These are phyloP conservation scores for Gadus chalcogrammus DNA, from an alignment of 2,113 vertebrate genomes.

Conservation along the genomic window DNA sequence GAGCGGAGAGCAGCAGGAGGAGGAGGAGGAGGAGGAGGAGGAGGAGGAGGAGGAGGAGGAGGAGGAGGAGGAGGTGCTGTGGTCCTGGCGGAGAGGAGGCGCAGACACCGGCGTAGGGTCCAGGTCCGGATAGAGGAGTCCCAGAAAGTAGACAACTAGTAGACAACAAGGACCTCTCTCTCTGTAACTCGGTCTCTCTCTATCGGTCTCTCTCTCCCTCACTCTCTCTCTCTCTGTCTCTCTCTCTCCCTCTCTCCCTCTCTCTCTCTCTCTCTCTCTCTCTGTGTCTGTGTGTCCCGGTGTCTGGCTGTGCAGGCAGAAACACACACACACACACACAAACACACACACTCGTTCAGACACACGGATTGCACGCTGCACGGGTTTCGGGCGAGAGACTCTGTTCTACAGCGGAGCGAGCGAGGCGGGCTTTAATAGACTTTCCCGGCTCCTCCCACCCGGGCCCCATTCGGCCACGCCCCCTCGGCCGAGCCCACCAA, in stretches of 20 bases:
- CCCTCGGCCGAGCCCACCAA: constrained; percentile 61
- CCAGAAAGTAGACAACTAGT: too few relatives aligned
- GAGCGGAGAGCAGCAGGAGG: too few relatives aligned
- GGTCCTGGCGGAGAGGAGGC: too few relatives aligned
- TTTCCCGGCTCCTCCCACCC: constrained; percentile 58
- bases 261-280: neutral
- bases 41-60: too few relatives aligned
- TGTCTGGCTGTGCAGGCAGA: neutral
- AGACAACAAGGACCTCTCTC: too few relatives aligned
- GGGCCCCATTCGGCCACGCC: constrained; percentile 32
- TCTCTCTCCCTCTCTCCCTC: neutral
- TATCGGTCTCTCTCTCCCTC: neutral
- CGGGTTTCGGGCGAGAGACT: constrained; percentile 39
- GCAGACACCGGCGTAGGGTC: too few relatives aligned
- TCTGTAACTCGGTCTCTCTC: neutral
- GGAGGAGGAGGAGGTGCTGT: too few relatives aligned
- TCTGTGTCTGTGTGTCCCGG: neutral
- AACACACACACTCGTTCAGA: constrained; percentile 26
- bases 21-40: too few relatives aligned
- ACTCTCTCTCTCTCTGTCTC: neutral
- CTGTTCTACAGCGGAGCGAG: constrained; percentile 60
- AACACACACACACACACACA: constrained; percentile 30
- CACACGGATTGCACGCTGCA: constrained; percentile 31
- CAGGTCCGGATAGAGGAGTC: too few relatives aligned
- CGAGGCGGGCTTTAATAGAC: constrained; percentile 65